Evolutionary conservation across 2,113 vertebrate genomes (phyloP).

Genomic region (Silurus meridionalis): DNA sequence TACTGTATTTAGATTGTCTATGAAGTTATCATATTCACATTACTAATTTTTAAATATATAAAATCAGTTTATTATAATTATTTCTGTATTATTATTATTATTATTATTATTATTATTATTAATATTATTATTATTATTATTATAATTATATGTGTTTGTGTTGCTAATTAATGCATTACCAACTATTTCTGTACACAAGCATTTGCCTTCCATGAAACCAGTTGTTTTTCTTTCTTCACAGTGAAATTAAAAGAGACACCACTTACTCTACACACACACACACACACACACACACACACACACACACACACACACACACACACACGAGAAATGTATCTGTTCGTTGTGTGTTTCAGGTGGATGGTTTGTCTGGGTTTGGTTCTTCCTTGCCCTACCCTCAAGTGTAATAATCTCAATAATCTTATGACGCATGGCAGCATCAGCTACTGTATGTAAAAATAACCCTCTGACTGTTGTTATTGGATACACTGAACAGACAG

Average conservation of each 20-base stretch:
- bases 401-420: slow-evolving; percentile 6
- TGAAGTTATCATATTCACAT: not conserved
- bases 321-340: not conserved
- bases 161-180: not conserved
- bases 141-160: not conserved
- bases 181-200: not conserved
- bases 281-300: not conserved
- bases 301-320: not conserved
- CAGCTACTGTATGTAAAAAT: slow-evolving; percentile 28
- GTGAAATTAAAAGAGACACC: not conserved
- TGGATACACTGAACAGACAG: slow-evolving; percentile 5
- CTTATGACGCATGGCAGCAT: slow-evolving; percentile 29
- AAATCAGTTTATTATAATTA: not conserved
- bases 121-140: too few relatives aligned
- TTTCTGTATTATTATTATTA: too few relatives aligned
- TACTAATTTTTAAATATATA: not conserved
- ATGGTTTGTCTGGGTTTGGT: not conserved
- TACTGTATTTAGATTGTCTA: not conserved
- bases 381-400: not conserved
- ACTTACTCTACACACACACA: not conserved
- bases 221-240: not conserved
- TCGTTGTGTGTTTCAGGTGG: not conserved
- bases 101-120: too few relatives aligned
- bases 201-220: not conserved
- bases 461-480: slow-evolving; percentile 28